These are phyloP conservation scores for Steinernema feltiae DNA, from an alignment of 1,140 invertebrate genomes.

Conservation along the genomic window DNA sequence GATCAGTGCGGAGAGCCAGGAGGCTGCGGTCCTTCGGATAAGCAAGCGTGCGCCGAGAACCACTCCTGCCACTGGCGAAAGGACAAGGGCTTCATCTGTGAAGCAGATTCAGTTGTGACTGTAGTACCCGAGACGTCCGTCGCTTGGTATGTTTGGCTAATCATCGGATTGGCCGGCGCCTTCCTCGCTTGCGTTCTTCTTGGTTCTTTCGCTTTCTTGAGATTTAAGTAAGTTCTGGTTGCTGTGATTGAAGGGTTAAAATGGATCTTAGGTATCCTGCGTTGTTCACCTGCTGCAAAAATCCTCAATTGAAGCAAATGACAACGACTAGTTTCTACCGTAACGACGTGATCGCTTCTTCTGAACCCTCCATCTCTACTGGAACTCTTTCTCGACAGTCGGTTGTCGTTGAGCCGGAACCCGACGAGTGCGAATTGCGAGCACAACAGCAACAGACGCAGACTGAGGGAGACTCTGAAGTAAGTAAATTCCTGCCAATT, in stretches of 20 bases:
- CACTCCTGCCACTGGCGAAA: not conserved
- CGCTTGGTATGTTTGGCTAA: not conserved
- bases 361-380: not conserved
- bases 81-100: not conserved
- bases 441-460: not conserved
- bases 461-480: not conserved
- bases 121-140: not conserved
- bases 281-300: not conserved
- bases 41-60: not conserved
- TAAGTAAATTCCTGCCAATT: not conserved
- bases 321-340: slow-evolving; percentile 1
- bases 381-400: not conserved
- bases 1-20: not conserved
- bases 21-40: not conserved
- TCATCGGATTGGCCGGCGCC: not conserved
- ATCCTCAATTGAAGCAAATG: not conserved
- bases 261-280: not conserved
- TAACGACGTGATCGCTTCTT: not conserved
- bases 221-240: not conserved
- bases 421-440: not conserved
- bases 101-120: not conserved
- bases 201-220: not conserved
- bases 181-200: not conserved
- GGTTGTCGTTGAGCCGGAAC: not conserved
- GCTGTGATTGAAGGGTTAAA: not conserved